Base-by-base conservation (phyloP, 92 coral and sea anemone genomes). In the Epizoanthus stellaris region DNA sequence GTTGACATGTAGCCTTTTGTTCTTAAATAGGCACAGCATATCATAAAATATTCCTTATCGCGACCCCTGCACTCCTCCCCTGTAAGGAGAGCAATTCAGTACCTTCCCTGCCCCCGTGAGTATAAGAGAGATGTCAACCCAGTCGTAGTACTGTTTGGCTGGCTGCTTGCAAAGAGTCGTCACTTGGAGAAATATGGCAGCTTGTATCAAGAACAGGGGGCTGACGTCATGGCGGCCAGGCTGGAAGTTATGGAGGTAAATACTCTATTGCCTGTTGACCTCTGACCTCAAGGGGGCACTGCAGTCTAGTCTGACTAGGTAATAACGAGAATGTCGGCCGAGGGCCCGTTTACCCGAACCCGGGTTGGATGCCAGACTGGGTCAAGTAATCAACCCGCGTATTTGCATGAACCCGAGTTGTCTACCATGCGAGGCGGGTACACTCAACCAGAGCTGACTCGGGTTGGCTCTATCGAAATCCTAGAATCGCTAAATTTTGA, bases 141-240 rank as follows among this genome's bases (percentile, higher is more conserved):
- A 36, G 83, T 96, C 61, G 98, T 91, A 15, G 96, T 96, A 62
- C 80, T 96, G 63, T 96, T 94, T 83, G 96, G 98, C 11, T 96
- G 98, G 98, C 88, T 96, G 60, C 49, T 94, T 47, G 98, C 98
- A 12, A 96, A 96, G 89, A 92, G 98, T 70, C 92, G 91, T 20
- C 98, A 96, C 76, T 81, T 96, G n/a, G 95, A 96, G 75, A 96
- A 94, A 38, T 96, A 94, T 76, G 98, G 95, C 23, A 88, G 87
- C 47, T 80, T 96, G 80, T 96, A 96, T 63, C 98, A 94, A 68
- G 88, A 92, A 3, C 82, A 92, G 71, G 98, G 98, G n/a, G 95
- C 96, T 8, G 98, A 96, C 67, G 95, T 96, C 42, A 56, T 96
- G 77, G 91, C 98, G 14, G 96, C 93, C 5, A 93, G 92, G 60